A percentile compares a stretch with the other conserved stretches of the same genome.
These are phyloP conservation scores for Hormaphis cornu DNA, from an alignment of 1,140 invertebrate species.

Conservation along the genomic window DNA sequence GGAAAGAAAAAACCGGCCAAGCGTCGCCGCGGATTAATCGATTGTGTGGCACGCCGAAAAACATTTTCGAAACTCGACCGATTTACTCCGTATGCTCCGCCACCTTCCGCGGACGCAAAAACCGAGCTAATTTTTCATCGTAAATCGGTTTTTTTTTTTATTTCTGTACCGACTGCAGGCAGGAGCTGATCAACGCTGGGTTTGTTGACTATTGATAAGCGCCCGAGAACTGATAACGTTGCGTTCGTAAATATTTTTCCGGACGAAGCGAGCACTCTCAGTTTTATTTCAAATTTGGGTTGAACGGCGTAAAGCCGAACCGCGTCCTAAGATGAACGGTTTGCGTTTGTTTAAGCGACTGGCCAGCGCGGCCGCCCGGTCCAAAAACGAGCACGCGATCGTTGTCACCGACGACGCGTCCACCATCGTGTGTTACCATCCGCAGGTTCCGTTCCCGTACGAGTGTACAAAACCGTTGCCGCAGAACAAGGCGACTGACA, in stretches of 20 bases:
- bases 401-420: slow-evolving; percentile 60
- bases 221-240: no score
- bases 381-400: slow-evolving; percentile 39
- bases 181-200: no score
- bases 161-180: no score
- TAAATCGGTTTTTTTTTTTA: no score
- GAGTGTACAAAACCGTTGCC: slow-evolving; percentile 68
- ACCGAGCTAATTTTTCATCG: no score
- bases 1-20: background rate
- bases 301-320: no score
- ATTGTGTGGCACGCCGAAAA: no score
- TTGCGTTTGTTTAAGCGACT: background rate
- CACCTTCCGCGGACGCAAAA: no score
- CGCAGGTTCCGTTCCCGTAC: slow-evolving; percentile 70
- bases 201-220: no score
- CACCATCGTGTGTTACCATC: slow-evolving; percentile 79
- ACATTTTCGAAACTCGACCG: no score
- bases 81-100: no score
- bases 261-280: background rate
- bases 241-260: no score
- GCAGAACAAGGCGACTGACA: slow-evolving; percentile 39
- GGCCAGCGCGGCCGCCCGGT: background rate
- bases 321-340: background rate
- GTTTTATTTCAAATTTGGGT: background rate
- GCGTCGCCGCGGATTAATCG: background rate